Conservation (phyloP, 1,140 invertebrate species). For the Drosophila punjabiensis region DNA sequence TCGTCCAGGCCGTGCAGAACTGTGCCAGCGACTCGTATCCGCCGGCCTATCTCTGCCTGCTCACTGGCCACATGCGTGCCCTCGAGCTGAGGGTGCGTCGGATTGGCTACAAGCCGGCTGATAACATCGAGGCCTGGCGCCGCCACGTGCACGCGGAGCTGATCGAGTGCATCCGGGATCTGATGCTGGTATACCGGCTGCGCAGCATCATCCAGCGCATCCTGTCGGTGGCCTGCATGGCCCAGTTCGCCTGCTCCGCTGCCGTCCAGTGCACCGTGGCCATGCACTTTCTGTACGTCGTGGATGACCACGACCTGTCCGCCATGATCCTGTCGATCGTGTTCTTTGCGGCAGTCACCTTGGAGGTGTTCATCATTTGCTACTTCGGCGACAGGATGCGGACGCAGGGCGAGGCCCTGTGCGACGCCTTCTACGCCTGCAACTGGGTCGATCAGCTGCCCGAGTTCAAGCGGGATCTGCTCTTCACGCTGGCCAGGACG, state of each 20-base stretch:
- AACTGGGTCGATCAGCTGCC: conserved; percentile 71
- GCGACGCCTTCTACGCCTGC: conserved; percentile 73
- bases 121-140: not conserved
- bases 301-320: conserved; percentile 56
- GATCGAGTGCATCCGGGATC: conserved; percentile 62
- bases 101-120: conserved; percentile 32
- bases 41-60: conserved; percentile 67
- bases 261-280: conserved; percentile 74
- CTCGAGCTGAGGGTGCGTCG: conserved; percentile 64
- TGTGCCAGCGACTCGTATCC: conserved; percentile 79
- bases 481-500: conserved; percentile 62
- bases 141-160: conserved; percentile 29
- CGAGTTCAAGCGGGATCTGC: conserved; percentile 49
- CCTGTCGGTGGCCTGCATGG: conserved; percentile 65
- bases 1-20: conserved; percentile 70
- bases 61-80: conserved; percentile 71
- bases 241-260: conserved; percentile 70
- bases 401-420: conserved; percentile 56
- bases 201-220: conserved; percentile 65
- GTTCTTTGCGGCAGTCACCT: conserved; percentile 71
- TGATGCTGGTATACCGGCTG: conserved; percentile 50
- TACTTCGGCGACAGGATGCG: conserved; percentile 72
- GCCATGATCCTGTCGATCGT: conserved; percentile 70
- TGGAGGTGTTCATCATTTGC: conserved; percentile 76
- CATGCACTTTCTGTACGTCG: conserved; percentile 70